phyloP scores from a whole-genome alignment of 2,113 vertebrate genomes.

The Platichthys flesus region DNA sequence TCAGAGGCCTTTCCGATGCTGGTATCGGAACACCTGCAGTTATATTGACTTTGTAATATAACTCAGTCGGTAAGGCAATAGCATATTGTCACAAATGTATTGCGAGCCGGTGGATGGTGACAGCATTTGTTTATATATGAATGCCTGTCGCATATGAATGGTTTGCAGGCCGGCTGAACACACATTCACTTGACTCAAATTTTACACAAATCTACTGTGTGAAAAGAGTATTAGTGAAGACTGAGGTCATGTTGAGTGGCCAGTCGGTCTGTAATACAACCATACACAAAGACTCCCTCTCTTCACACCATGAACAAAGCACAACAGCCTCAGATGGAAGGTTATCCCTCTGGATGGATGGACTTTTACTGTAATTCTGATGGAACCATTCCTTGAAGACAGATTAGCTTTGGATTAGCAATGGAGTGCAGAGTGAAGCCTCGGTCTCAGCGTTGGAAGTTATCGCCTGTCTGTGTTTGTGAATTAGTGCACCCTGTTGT shows the following conservation, averaged over 20 bases:
- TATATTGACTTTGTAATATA: neutral
- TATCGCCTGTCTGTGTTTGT: neutral
- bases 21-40: too few species aligned
- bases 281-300: conserved; percentile 60
- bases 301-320: conserved; percentile 47
- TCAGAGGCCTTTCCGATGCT: too few species aligned
- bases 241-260: conserved; percentile 64
- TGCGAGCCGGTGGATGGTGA: neutral
- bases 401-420: neutral
- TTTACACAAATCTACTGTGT: conserved; percentile 26
- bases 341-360: neutral
- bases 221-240: conserved; percentile 26
- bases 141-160: conserved; percentile 3
- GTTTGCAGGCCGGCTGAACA: conserved; percentile 11
- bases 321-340: conserved; percentile 38
- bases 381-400: neutral
- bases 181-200: neutral
- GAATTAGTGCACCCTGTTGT: neutral
- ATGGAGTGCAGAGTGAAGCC: neutral
- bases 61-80: neutral
- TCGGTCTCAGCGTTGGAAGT: neutral
- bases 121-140: conserved; percentile 9
- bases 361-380: neutral
- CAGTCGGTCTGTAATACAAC: conserved; percentile 31
- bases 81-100: neutral